Base-by-base conservation (phyloP, 2,888 invertebrate genomes). In the Tachina fera region DNA sequence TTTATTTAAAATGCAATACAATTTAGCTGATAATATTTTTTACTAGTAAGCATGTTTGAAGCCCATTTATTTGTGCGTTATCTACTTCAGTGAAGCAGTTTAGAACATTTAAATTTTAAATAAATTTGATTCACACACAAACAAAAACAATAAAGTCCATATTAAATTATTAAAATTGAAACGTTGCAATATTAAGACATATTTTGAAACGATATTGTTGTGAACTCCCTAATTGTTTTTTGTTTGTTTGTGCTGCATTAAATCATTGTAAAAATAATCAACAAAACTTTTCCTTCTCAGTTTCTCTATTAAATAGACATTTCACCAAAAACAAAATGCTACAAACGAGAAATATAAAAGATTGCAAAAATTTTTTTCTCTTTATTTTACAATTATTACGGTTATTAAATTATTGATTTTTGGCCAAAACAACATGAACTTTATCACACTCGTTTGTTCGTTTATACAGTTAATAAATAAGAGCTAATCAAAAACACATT, bases 401-500 rank as follows among this genome's bases (percentile, higher is more conserved):
- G 56, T 31, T 41, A 61, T 72, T 56, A 78, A 63, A 31, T 74
- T 85, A 82, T 85, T 85, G 77, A 85, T 82, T 85, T 80, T 75
- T 63, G 8, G 61, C 31, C 58, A 19, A 47, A 60, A 68, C 39
- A 49, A 67, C 63, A 81, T 78, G 77, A 77, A 78, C 74, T 84
- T 68, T 63, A 70, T 53, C 3, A 13, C 31, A 43, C 19, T 9
- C 49, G n/a, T 41, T 39, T 61, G 13, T 11, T n/a, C 3, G 31
- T 31, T 31, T 31, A 22, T 56, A 2, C 19, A 56, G 22, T 45
- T 58, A 61, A 47, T 4, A 16, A 67, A 45, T 22, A 22, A 60
- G 63, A 78, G 70, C 75, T 82, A 75, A 82, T 82, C 74, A 82
- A 82, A 85, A 77, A 81, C 77, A 74, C 71, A 85, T 80, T 84